Conservation (phyloP, 1,140 invertebrate species). For the Cephus cinctus region DNA sequence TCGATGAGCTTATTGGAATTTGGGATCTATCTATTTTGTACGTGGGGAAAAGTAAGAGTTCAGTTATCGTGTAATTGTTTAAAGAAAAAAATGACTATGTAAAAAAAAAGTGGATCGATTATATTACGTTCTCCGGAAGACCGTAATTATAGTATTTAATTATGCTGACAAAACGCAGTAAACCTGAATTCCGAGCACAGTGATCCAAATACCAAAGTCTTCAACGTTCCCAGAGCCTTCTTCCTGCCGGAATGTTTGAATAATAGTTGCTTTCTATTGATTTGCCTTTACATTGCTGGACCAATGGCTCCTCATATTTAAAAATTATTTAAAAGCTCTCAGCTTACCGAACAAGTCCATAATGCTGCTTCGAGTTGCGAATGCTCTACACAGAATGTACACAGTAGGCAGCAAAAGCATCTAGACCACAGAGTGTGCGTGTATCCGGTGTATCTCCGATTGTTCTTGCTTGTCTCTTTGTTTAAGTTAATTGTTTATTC, state of each 20-base stretch:
- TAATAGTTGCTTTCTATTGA: slow-evolving; percentile 27
- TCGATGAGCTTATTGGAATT: no score
- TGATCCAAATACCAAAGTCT: slow-evolving; percentile 36
- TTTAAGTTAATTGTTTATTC: slow-evolving; percentile 17
- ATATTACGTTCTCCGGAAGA: slow-evolving; percentile 49
- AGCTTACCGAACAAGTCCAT: slow-evolving; percentile 19
- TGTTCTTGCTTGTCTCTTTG: neutral
- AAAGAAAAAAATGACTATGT: no score
- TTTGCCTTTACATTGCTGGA: slow-evolving; percentile 21
- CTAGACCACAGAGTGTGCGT: slow-evolving; percentile 33
- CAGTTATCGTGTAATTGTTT: no score
- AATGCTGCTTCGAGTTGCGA: slow-evolving; percentile 29
- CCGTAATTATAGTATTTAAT: slow-evolving; percentile 48
- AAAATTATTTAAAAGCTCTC: slow-evolving; percentile 33
- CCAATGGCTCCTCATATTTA: slow-evolving; percentile 18
- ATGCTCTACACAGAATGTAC: slow-evolving; percentile 36
- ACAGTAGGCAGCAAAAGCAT: slow-evolving; percentile 39
- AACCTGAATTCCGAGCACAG: slow-evolving; percentile 50
- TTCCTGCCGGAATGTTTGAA: slow-evolving; percentile 46
- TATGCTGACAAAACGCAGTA: slow-evolving; percentile 38
- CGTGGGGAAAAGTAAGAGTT: no score
- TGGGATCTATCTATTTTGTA: no score
- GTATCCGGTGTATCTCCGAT: neutral
- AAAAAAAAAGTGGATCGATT: no score
- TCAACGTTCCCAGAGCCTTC: slow-evolving; percentile 35